Conservation (phyloP, 53 echinoderm and acorn worm genomes). For the Patiria pectinifera region DNA sequence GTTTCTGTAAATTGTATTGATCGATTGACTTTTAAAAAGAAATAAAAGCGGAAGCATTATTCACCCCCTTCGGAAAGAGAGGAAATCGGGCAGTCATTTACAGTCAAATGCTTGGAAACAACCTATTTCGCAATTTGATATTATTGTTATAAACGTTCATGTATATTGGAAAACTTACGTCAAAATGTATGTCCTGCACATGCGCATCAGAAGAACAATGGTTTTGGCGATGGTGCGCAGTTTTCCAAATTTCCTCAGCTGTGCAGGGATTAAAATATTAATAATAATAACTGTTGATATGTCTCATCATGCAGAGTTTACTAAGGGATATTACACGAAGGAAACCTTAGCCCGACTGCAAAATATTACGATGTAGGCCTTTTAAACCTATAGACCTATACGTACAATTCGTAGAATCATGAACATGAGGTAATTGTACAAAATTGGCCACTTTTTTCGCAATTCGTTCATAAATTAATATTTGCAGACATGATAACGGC, state of each 20-base stretch:
- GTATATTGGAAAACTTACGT: conserved; percentile 70
- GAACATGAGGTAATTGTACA: too few relatives aligned
- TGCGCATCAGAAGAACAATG: conserved; percentile 78
- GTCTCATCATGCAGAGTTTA: too few relatives aligned
- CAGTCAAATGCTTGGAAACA: background rate
- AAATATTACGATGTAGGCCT: too few relatives aligned
- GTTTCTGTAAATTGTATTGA: background rate
- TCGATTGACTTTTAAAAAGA: background rate
- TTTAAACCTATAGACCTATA: too few relatives aligned
- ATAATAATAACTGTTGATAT: background rate
- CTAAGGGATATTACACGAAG: too few relatives aligned
- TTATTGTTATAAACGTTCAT: too few relatives aligned
- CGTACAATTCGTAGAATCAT: too few relatives aligned
- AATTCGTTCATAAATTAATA: background rate
- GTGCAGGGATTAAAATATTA: background rate
- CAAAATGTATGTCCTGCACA: conserved; percentile 87
- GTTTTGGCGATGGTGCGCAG: conserved; percentile 78
- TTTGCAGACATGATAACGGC: background rate
- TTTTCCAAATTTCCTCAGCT: conserved; percentile 78
- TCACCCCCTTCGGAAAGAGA: background rate
- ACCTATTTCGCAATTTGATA: background rate
- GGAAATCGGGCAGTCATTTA: background rate
- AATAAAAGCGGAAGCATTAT: background rate
- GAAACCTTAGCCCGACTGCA: too few relatives aligned
- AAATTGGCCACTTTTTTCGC: too few relatives aligned